Conservation (phyloP, 2,888 invertebrate genomes). For the Pollenia amentaria region DNA sequence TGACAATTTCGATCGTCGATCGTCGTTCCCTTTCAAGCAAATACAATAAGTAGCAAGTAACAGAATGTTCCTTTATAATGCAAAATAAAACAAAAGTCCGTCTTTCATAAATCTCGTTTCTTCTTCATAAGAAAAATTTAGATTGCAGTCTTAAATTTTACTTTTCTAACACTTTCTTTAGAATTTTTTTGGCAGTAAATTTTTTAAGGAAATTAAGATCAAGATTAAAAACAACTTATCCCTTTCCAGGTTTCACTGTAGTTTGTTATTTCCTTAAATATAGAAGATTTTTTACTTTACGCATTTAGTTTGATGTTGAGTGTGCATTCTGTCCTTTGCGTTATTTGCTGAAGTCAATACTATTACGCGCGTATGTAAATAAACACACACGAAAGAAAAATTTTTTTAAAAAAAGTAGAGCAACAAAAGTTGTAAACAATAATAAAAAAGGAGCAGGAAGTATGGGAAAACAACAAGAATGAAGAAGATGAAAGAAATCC, state of each 20-base stretch:
- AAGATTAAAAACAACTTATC: neutral
- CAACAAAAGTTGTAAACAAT: constrained; percentile 47
- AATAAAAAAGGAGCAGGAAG: constrained; percentile 36
- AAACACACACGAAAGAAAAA: constrained; percentile 20
- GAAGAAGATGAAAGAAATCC: constrained; percentile 40
- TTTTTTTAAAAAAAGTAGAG: constrained; percentile 15
- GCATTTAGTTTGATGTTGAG: constrained; percentile 27
- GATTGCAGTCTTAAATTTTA: no score
- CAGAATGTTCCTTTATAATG: no score
- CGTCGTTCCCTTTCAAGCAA: no score
- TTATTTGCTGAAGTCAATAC: constrained; percentile 61
- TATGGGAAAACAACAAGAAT: constrained; percentile 4
- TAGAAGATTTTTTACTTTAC: neutral
- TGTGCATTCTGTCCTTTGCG: constrained; percentile 52
- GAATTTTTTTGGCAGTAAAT: no score
- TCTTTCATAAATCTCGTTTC: no score
- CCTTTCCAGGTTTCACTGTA: neutral
- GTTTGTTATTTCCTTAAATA: neutral
- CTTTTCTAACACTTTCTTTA: no score
- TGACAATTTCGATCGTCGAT: no score
- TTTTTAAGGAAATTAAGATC: no score
- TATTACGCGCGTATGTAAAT: constrained; percentile 64
- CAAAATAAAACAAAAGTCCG: no score
- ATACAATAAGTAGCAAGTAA: no score
- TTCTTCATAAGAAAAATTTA: no score